Conservation (phyloP, 2,797 vertebrate genomes). For the Characodon lateralis region DNA sequence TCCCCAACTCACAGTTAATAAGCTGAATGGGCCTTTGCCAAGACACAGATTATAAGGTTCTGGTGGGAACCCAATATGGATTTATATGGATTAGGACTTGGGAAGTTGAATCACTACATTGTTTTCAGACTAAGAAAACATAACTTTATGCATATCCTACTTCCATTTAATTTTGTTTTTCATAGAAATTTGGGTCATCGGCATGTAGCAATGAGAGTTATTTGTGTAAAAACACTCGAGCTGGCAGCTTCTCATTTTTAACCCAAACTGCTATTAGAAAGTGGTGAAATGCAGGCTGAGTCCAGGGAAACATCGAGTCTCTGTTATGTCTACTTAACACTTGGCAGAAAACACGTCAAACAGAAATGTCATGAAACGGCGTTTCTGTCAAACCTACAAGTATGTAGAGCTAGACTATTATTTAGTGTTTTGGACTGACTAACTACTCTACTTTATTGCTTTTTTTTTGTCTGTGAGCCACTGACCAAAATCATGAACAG, state of each 20-base stretch:
- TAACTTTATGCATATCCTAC: constrained; percentile 45
- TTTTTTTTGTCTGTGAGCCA: constrained; percentile 2
- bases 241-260: constrained; percentile 11
- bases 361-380: neutral
- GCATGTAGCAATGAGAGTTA: constrained; percentile 4
- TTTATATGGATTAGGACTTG: constrained; percentile 46
- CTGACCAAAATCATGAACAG: constrained; percentile 4
- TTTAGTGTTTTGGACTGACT: neutral
- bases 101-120: constrained; percentile 23
- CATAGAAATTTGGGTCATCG: constrained; percentile 14
- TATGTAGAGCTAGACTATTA: neutral
- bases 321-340: neutral
- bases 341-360: neutral
- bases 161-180: constrained; percentile 24
- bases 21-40: constrained; percentile 36
- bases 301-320: neutral
- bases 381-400: constrained; percentile 5
- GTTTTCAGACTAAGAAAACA: constrained; percentile 59
- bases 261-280: constrained; percentile 7
- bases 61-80: constrained; percentile 50
- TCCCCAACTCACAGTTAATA: constrained; percentile 21
- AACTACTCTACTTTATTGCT: neutral
- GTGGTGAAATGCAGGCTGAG: neutral
- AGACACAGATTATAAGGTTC: constrained; percentile 49
- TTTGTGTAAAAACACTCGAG: neutral